Base-by-base conservation (phyloP, 2,888 invertebrate species). In the Mesorhabditis belari region DNA sequence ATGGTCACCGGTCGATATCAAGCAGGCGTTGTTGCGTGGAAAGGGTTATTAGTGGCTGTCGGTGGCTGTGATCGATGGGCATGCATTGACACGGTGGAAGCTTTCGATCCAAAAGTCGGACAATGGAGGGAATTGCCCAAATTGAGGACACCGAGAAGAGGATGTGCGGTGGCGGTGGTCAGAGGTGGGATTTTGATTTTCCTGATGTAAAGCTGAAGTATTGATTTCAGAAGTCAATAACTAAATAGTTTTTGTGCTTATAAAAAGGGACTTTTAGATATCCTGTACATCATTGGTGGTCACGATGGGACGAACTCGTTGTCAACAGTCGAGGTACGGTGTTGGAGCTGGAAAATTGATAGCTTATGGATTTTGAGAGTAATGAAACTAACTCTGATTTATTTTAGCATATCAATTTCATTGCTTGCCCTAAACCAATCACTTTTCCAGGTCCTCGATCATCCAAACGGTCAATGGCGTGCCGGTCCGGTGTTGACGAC, bases 1-100 rank as follows among this genome's bases (percentile, higher is more conserved):
- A 84, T 91, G 57, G 86, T 86, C 80, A 86, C 85, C 58, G 87
- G 88, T 86, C 80, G 79, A 81, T 89, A 89, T 79, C 90, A 91
- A 83, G 88, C 88, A 56, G 90, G 88, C 24, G 88, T 88, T 28
- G 87, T 88, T 64, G 83, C 86, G 28, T 87, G 87, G 84, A 85
- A 85, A 65, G 88, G 86, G 63, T 84, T 86, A 73, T 85, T 91
- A 60, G 89, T 89, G 85, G 90, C 88, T 28, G 87, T 88, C 62
- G 92, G 91, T 63, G 91, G 92, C 27, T 90, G 89, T 81, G 90
- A 91, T 83, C 87, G 71, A 52, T 74, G 74, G 74, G 50, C 53
- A 2, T 74, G 74, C 59, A 65, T 66, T 57, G 70, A 73, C 49
- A 60, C 63, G 12, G 74, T 71, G 2, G 71, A 72, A 49, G 71